Evolutionary conservation across 2,797 vertebrate species (phyloP), one percentile per base, ranked within the genome.

Genomic region (Triplophysa bombifrons): DNA sequence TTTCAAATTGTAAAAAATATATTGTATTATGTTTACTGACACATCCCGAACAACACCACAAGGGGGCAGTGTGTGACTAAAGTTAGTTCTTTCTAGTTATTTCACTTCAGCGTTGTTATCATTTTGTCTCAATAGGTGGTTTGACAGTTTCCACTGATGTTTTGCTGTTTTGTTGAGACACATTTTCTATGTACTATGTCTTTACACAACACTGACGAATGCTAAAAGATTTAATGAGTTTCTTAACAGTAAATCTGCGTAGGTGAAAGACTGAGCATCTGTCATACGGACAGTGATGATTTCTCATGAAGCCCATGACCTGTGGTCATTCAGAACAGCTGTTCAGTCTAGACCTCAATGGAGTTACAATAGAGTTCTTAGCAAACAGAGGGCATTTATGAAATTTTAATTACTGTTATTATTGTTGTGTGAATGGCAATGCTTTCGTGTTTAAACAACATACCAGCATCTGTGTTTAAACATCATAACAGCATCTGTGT

Each of bases 1-100:
- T 12, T 46, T 46, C 44, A 16, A 50, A 50, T 12, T 46, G 44
- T 12, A 46, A 46, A 46, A 46, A 50, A 50, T 16, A 14, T 50
- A 14, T 11, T 4, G 4, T 2, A 50, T 3, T 3, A 50, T 14
- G 48, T 50, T 17, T 4, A 17, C 5, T 27, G 38, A 17, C 61
- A 55, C 44, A 58, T 51, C 27, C 16, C 46, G 44, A n/a, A n/a
- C 19, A 2, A 63, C 2, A 51, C 64, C 86, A 85, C 34, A 53
- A 75, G 82, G 80, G 82, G 64, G 73, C 72, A 87, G 78, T 72
- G 38, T 81, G 55, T 64, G 44, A 53, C 55, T 48, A 38, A 48
- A 53, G 20, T 3, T 48, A 4, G 3, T 61, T 56, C 19, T 4
- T 19, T 63, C 1, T 20, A 1, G 2, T 55, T 6, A 20, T 8